These are phyloP conservation scores for Ellobium chinense DNA, from an alignment of 2,888 invertebrate genomes.

Conservation along the genomic window DNA sequence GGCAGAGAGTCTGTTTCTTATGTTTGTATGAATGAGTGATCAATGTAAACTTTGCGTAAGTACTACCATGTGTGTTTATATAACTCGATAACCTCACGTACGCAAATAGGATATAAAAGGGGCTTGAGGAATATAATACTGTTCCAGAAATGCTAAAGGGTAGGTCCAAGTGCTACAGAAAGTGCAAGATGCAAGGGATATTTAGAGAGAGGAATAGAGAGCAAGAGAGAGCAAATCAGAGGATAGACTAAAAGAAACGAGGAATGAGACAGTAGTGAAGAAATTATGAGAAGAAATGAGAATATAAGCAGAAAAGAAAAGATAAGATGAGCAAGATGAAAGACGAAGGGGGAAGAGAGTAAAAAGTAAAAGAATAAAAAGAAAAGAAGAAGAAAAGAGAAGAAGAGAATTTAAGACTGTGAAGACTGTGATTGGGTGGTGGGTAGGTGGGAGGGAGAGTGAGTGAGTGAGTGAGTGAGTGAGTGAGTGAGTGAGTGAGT, in stretches of 20 bases:
- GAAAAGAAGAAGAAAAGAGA: not conserved
- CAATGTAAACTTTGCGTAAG: too few species aligned
- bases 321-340: not conserved
- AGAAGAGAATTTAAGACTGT: not conserved
- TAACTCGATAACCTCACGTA: too few species aligned
- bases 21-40: too few species aligned
- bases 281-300: not conserved
- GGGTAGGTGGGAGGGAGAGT: not conserved
- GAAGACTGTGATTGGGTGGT: not conserved
- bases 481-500: not conserved
- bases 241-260: not conserved
- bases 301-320: not conserved
- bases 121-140: too few species aligned
- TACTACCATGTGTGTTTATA: too few species aligned
- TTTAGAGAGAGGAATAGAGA: not conserved
- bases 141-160: too few species aligned
- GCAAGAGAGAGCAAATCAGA: not conserved
- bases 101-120: too few species aligned
- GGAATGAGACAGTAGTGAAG: not conserved
- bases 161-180: too few species aligned
- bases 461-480: slow-evolving; percentile 1
- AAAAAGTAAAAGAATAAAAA: not conserved
- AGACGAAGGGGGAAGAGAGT: not conserved
- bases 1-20: too few species aligned
- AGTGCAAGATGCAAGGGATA: too few species aligned